Base-by-base conservation (phyloP, 2,888 invertebrate species). In the Diploptera punctata region DNA sequence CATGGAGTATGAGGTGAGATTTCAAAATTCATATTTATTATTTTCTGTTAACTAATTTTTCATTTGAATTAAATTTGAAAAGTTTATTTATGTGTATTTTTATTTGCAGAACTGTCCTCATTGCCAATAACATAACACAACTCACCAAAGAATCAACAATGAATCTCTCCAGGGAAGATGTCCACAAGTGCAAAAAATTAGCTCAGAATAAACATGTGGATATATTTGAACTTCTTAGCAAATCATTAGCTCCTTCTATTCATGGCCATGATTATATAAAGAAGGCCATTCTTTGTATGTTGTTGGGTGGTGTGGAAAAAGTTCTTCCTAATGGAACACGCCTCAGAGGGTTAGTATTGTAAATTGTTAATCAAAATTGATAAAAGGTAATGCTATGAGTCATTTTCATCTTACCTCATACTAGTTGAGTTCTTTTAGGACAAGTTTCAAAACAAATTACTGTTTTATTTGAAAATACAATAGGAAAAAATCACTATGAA, bases 201-300 rank as follows among this genome's bases (percentile, higher is more conserved):
- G 92, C 92, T 0, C 91, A 88, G 77, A 77, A 73, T 44, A 86
- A 88, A 68, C 87, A 91, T 70, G 88, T 87, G 18, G 92, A 97
- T 81, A 93, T 97, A 75, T 99, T 98, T 81, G 94, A 97, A 70
- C 82, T 96, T 73, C 85, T 99, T 38, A 89, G 95, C 69, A 93
- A 93, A 79, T 99, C 99, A 0, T 84, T 99, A 68, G 99, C 99
- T 0, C 99, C 99, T 0, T 98, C 99, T 0, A 99, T 99, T 80
- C 96, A 98, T 79, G 99, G 99, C 0, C 97, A 99, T 79, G 93
- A 95, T 31, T 97, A 91, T 80, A 96, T 99, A 7, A 99, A 99
- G 83, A 94, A 94, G 81, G 99, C 99, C 0, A 94, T 99, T 74
- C 85, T 99, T 29, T 98, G 98, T 80, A 87, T 98, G 79, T 83